Conservation (phyloP, 1,140 invertebrate species). For the Zaprionus camerounensis region DNA sequence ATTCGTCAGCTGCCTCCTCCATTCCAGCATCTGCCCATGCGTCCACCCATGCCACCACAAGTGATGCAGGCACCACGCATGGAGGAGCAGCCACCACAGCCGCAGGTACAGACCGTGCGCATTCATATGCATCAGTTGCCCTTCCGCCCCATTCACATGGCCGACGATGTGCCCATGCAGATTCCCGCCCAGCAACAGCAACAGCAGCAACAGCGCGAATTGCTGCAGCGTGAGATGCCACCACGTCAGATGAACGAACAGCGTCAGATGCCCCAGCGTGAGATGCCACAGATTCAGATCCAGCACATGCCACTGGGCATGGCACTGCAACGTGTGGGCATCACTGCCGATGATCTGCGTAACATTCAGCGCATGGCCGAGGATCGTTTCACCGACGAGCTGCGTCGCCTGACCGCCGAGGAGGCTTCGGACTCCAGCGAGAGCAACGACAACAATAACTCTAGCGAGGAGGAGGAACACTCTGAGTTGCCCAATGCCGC, state of each 20-base stretch:
- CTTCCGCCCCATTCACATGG: conserved; percentile 76
- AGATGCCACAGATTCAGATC: conserved; percentile 74
- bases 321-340: conserved; percentile 84
- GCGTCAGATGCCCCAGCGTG: conserved; percentile 60
- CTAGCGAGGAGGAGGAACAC: conserved; percentile 80
- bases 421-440: conserved; percentile 78
- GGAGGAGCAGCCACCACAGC: conserved; percentile 72
- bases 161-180: conserved; percentile 78
- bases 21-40: conserved; percentile 84
- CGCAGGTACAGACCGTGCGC: conserved; percentile 77
- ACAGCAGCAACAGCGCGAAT: conserved; percentile 50
- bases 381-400: conserved; percentile 84
- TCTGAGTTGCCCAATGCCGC: conserved; percentile 26
- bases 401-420: conserved; percentile 83
- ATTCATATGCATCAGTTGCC: conserved; percentile 84
- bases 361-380: conserved; percentile 86
- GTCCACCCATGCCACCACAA: conserved; percentile 82
- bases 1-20: conserved; percentile 74
- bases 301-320: conserved; percentile 81
- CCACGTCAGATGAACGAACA: conserved; percentile 53
- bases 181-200: conserved; percentile 64
- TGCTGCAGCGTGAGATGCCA: conserved; percentile 57
- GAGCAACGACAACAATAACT: conserved; percentile 48
- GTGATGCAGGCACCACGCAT: conserved; percentile 84
- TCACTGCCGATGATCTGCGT: conserved; percentile 87